Evolutionary conservation across 2,888 invertebrate species (phyloP), one percentile per base, ranked within the genome.

Genomic region (Apodemia hepburni): DNA sequence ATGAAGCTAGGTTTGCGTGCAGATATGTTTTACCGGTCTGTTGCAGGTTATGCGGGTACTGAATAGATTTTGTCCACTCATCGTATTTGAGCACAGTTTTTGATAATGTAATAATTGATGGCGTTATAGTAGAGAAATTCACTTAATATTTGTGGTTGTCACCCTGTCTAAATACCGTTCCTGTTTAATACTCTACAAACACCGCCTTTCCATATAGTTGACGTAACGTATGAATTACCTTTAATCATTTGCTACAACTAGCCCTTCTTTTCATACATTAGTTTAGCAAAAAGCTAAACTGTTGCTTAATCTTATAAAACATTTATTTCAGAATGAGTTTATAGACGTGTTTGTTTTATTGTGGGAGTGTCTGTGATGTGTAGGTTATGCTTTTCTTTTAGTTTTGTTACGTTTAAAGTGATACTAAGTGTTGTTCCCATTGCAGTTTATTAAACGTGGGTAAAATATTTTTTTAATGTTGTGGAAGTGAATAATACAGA

Each of bases 1-100:
- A n/a, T n/a, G n/a, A n/a, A n/a, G n/a, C n/a, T n/a, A 62, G 62
- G 60, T 60, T 60, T 47, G 58, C 62, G 58, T 62, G 29, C 58
- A 47, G 61, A 58, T 61, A 58, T 61, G 47, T 62, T 45, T 60
- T 62, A 58, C 49, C 58, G 45, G 58, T 62, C 62, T 62, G 58
- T 62, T 62, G 62, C 62, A 62, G 62, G 58, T 58, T 62, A 58
- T 33, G 62, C 62, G 58, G 62, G 47, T 62, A 58, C 62, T 58
- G n/a, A 57, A 57, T 57, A 57, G 54, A 29, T 54, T 57, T 22
- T 29, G 6, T 27, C 54, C 54, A 57, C 54, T 29, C 54, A 57
- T 57, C 54, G 54, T 57, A 57, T 15, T 57, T 54, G 54, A 27
- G 54, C 54, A 54, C 54, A 57, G 27, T 57, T 57, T 27, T 57